Base-by-base conservation (phyloP, 2,888 invertebrate genomes). In the Noctua comes region DNA sequence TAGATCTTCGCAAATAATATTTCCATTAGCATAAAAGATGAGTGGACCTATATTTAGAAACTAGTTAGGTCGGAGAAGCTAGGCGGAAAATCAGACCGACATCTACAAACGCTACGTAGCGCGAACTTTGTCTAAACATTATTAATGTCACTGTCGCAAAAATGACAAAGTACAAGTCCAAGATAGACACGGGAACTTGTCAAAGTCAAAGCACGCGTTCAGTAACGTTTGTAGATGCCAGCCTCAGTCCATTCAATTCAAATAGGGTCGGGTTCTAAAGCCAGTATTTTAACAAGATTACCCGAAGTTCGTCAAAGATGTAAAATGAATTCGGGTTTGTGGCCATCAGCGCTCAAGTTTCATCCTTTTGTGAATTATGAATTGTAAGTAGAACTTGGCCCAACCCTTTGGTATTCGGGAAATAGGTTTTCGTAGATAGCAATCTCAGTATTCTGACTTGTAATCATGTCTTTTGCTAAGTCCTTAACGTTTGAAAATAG, bases 301-400 rank as follows among this genome's bases (percentile, higher is more conserved):
- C 68, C 31, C 75, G 59, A 87, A 87, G 81, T 86, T 86, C 81
- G 84, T 86, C 84, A 80, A 88, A 88, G 86, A 88, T 79, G 81
- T 87, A 79, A 84, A 88, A 88, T 82, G 68, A 84, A 76, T 86
- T 87, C 75, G 73, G 78, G 73, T 62, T 84, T 77, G 81, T 77
- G 81, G 76, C 81, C 79, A 76, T 71, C 66, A 79, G 64, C 24
- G 43, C 18, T 79, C 59, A 88, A 87, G 77, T 88, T 87, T 81
- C 73, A 68, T 85, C 79, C 84, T 79, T 83, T 78, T 84, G 81
- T 79, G 74, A 86, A 79, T 88, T 75, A 81, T 81, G 78, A 83
- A 85, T 82, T 78, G 80, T 81, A 76, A 83, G 48, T 81, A 76
- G 73, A 77, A 73, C 31, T 83, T 78, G 54, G 40, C 11, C 40